phyloP scores from a whole-genome alignment of 2,797 vertebrate species.

The Sebastolobus alascanus region DNA sequence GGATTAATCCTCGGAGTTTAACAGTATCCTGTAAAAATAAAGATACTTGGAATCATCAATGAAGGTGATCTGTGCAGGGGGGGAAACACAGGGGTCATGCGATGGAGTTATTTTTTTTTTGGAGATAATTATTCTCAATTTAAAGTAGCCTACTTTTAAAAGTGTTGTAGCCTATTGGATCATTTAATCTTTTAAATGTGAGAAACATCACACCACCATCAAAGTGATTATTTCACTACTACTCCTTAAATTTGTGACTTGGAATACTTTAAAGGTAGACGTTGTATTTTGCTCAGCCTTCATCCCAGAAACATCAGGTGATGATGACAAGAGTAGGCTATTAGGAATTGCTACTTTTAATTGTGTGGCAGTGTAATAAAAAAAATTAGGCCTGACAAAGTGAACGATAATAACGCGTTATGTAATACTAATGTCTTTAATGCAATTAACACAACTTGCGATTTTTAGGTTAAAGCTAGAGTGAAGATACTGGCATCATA shows the following conservation, averaged over 20 bases:
- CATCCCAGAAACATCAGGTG: background rate
- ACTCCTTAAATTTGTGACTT: background rate
- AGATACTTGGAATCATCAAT: background rate
- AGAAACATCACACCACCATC: background rate
- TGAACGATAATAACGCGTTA: too few species aligned
- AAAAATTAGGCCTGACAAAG: too few species aligned
- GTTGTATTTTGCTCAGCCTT: background rate
- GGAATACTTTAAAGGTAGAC: background rate
- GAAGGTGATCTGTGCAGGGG: background rate
- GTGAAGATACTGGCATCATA: too few species aligned
- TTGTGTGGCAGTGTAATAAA: background rate
- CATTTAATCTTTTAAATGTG: background rate
- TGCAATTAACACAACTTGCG: too few species aligned
- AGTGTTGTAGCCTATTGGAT: background rate
- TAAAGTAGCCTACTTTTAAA: background rate
- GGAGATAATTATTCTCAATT: background rate
- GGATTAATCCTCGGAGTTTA: background rate
- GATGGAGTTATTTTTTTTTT: background rate
- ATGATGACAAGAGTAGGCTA: background rate
- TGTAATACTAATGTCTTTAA: too few species aligned
- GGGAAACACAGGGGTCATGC: background rate
- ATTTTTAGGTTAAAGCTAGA: too few species aligned
- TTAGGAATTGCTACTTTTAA: background rate
- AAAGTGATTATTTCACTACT: background rate
- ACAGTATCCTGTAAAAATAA: background rate